Conservation (phyloP, 1,140 invertebrate genomes). For the Teleopsis dalmanni region DNA sequence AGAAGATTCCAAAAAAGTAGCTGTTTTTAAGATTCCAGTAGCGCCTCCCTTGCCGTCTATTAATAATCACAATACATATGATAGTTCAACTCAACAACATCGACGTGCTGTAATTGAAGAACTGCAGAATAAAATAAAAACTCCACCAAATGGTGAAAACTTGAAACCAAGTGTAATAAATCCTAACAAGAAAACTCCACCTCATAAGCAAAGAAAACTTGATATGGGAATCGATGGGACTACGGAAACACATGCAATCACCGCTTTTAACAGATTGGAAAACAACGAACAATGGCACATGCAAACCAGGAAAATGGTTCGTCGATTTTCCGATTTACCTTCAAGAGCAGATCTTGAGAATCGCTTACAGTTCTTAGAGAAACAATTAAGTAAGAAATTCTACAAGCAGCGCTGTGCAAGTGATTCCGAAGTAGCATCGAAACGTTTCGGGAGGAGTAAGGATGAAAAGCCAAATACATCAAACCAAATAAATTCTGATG, state of each 20-base stretch:
- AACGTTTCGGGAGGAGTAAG: background rate
- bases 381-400: conserved; percentile 39
- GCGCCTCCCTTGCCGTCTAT: background rate
- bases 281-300: conserved; percentile 30
- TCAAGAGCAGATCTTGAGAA: conserved; percentile 41
- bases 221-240: conserved; percentile 28
- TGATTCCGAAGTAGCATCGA: conserved; percentile 44
- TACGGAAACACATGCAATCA: conserved; percentile 42
- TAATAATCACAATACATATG: no score
- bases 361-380: conserved; percentile 40
- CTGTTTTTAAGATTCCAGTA: background rate
- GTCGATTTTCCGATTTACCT: conserved; percentile 42
- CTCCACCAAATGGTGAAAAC: conserved; percentile 28
- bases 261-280: conserved; percentile 39
- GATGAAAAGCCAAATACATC: conserved; percentile 29
- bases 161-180: conserved; percentile 34
- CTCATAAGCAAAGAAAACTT: conserved; percentile 8
- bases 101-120: conserved; percentile 33
- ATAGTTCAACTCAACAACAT: background rate
- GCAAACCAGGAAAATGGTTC: conserved; percentile 30
- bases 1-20: background rate
- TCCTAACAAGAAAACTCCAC: conserved; percentile 19
- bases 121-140: conserved; percentile 30
- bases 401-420: conserved; percentile 44
- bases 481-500: conserved; percentile 12